Conservation (phyloP, 2,888 invertebrate species). For the Sipunculus nudus region DNA sequence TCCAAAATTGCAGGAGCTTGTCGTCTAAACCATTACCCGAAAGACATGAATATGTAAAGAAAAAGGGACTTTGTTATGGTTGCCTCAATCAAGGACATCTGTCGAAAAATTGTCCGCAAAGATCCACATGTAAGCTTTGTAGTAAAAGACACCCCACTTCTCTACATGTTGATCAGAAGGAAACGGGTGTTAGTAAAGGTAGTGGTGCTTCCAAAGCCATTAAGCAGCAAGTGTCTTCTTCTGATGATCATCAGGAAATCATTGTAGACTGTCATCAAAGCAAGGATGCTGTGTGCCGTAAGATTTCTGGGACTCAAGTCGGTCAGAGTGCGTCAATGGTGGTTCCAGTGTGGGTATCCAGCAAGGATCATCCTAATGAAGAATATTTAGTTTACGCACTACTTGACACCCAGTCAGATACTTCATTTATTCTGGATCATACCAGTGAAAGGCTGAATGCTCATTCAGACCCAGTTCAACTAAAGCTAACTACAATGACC, state of each 20-base stretch:
- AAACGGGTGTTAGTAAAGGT: neutral
- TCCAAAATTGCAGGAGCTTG: too few species aligned
- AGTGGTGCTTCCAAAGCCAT: too few species aligned
- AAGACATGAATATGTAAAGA: too few species aligned
- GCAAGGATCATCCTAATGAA: slow-evolving; percentile 13
- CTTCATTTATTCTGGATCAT: slow-evolving; percentile 25
- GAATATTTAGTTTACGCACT: slow-evolving; percentile 41
- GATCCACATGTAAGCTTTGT: slow-evolving; percentile 30
- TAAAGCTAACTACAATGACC: slow-evolving; percentile 37
- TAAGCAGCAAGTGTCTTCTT: neutral
- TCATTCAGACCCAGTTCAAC: slow-evolving; percentile 6
- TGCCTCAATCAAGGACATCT: slow-evolving; percentile 37
- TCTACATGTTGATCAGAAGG: slow-evolving; percentile 21
- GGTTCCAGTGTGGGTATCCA: slow-evolving; percentile 36
- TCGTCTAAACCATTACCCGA: too few species aligned
- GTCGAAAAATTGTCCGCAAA: slow-evolving; percentile 30
- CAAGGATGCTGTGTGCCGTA: neutral
- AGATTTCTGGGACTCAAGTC: neutral
- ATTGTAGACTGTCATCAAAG: neutral
- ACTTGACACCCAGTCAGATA: slow-evolving; percentile 40
- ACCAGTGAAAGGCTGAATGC: slow-evolving; percentile 19
- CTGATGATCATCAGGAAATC: neutral
- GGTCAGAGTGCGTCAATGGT: slow-evolving; percentile 21
- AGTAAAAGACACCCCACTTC: slow-evolving; percentile 33
- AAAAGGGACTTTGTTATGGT: slow-evolving; percentile 38